phyloP scores from a whole-genome alignment of 2,113 vertebrate genomes.

The Addax nasomaculatus region DNA sequence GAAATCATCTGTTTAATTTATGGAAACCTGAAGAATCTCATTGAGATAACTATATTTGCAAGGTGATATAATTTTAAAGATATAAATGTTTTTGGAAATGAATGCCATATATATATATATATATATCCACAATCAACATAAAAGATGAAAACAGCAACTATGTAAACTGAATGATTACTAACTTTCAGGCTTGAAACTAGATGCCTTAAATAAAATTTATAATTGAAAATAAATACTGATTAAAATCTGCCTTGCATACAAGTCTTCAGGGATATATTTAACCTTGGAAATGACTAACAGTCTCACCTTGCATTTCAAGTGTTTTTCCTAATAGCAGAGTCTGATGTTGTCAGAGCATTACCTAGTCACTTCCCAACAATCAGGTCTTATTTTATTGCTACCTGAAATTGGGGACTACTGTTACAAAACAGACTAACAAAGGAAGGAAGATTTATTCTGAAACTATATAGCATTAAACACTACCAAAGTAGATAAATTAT shows the following conservation, averaged over 20 bases:
- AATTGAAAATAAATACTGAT: neutral
- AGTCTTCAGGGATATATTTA: neutral
- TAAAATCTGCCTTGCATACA: neutral
- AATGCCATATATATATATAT: neutral
- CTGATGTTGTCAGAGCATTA: neutral
- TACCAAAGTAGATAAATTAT: neutral
- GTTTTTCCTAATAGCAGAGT: neutral
- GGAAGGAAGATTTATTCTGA: neutral
- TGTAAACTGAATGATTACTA: neutral
- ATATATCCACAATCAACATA: neutral
- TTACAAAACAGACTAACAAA: neutral
- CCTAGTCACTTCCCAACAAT: neutral
- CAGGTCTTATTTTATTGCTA: neutral
- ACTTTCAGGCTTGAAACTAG: neutral
- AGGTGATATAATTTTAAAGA: neutral
- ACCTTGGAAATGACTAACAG: neutral
- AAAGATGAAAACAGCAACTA: neutral
- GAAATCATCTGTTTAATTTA: neutral
- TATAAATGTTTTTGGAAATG: neutral
- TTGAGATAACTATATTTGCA: neutral
- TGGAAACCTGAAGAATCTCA: neutral
- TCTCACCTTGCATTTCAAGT: neutral
- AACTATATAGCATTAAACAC: neutral
- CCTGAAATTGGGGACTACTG: neutral
- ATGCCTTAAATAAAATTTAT: neutral